A percentile compares a stretch with the other conserved stretches of the same genome.
Evolutionary conservation across 2,888 invertebrate species (phyloP).

Genomic region (Fissipunctia ypsillon): DNA sequence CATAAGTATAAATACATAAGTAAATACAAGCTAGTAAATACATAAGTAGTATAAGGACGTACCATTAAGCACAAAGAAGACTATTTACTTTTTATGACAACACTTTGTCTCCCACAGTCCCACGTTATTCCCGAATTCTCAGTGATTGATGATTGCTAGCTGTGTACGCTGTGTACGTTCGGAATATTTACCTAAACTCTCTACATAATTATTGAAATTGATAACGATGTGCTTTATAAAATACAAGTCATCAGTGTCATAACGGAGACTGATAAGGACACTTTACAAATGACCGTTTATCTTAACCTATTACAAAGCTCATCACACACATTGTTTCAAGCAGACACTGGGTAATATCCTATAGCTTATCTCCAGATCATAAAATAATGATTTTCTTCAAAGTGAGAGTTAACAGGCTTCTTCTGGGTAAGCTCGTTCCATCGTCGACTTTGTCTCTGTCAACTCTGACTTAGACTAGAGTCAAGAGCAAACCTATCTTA

Average conservation of each 20-base stretch:
- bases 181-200: background rate
- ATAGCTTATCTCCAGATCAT: conserved; percentile 17
- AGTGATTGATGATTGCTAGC: background rate
- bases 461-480: too few relatives aligned
- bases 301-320: conserved; percentile 28
- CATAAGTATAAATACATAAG: too few relatives aligned
- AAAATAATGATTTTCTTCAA: background rate
- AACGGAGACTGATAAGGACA: conserved; percentile 24
- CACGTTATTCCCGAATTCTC: background rate
- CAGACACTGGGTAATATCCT: conserved; percentile 17
- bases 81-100: background rate
- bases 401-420: too few relatives aligned
- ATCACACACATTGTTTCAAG: conserved; percentile 26
- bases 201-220: conserved; percentile 13
- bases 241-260: conserved; percentile 14
- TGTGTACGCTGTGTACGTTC: too few relatives aligned
- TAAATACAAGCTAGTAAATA: too few relatives aligned
- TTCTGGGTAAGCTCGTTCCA: too few relatives aligned
- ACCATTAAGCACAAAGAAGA: too few relatives aligned
- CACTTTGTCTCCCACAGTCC: too few relatives aligned
- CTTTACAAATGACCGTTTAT: conserved; percentile 32
- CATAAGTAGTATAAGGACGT: background rate
- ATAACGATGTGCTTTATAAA: conserved; percentile 12
- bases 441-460: too few relatives aligned
- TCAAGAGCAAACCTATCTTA: too few relatives aligned